A percentile compares a stretch with the other conserved stretches of the same genome.
Evolutionary conservation across 2,113 vertebrate genomes (phyloP).

Genomic region (Thalassoma bifasciatum): DNA sequence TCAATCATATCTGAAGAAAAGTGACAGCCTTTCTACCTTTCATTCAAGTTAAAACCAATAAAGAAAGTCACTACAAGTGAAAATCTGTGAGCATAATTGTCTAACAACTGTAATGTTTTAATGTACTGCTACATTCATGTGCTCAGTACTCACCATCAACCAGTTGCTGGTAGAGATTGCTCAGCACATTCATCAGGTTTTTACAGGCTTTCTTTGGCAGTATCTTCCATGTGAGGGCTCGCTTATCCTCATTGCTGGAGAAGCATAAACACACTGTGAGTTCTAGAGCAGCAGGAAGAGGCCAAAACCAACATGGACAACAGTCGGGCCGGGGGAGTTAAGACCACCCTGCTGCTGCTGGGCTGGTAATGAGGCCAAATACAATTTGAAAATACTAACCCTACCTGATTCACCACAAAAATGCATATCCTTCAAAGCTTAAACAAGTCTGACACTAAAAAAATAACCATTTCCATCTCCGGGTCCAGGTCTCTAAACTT

Average conservation of each 20-base stretch:
- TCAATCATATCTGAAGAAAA: too few species aligned
- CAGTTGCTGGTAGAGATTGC: constrained; percentile 91
- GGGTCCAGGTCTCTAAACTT: constrained; percentile 34
- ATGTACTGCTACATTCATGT: neutral
- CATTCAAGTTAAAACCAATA: too few species aligned
- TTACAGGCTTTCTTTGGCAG: constrained; percentile 99
- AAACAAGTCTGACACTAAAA: constrained; percentile 39
- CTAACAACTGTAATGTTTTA: neutral
- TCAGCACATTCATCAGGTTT: constrained; percentile 95
- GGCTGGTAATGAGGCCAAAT: constrained; percentile 35
- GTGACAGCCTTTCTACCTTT: too few species aligned
- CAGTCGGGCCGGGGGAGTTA: neutral
- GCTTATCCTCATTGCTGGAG: constrained; percentile 93
- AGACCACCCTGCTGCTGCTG: constrained; percentile 44
- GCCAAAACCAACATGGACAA: constrained; percentile 43
- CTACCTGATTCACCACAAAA: constrained; percentile 31
- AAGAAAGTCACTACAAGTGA: too few species aligned
- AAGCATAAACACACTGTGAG: constrained; percentile 53
- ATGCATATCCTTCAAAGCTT: constrained; percentile 15
- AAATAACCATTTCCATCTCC: constrained; percentile 42
- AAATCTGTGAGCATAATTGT: neutral
- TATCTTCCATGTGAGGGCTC: constrained; percentile 94
- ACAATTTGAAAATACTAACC: constrained; percentile 31
- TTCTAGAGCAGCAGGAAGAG: neutral
- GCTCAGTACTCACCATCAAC: constrained; percentile 88